Conservation (phyloP, 2,113 vertebrate species). For the Calidris pygmaea region DNA sequence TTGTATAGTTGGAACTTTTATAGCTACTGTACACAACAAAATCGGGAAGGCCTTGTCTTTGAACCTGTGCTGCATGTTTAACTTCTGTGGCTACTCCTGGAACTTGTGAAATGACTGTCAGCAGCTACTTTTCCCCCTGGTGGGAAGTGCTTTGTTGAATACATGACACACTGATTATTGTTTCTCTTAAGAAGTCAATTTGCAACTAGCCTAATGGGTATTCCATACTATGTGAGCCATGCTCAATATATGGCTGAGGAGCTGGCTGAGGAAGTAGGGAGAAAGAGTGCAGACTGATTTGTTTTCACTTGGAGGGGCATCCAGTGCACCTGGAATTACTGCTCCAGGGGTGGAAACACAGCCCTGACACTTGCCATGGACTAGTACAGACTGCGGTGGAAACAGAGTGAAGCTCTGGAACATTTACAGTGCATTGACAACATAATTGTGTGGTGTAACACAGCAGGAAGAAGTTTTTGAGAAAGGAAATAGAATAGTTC, state of each 20-base stretch:
- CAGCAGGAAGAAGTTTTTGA: background rate
- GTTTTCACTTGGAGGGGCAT: background rate
- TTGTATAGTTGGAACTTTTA: background rate
- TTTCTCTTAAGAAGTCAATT: background rate
- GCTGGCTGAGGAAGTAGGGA: background rate
- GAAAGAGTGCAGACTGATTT: background rate
- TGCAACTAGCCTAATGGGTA: background rate
- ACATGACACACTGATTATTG: background rate
- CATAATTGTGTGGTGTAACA: background rate
- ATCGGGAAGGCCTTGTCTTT: background rate
- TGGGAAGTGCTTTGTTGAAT: background rate
- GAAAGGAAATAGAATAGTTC: background rate
- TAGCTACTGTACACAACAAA: background rate
- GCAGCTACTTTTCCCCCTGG: background rate
- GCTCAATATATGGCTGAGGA: background rate
- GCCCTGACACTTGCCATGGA: background rate
- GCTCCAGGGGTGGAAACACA: background rate
- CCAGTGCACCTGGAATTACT: background rate
- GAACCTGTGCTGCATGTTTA: fast-evolving
- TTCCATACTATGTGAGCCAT: background rate
- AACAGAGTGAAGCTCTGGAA: background rate
- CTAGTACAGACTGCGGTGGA: background rate
- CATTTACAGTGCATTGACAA: background rate
- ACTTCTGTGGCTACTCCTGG: background rate
- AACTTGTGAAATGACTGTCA: background rate